Evolutionary conservation across 2,113 vertebrate species (phyloP).

Genomic region (Rynchops niger): DNA sequence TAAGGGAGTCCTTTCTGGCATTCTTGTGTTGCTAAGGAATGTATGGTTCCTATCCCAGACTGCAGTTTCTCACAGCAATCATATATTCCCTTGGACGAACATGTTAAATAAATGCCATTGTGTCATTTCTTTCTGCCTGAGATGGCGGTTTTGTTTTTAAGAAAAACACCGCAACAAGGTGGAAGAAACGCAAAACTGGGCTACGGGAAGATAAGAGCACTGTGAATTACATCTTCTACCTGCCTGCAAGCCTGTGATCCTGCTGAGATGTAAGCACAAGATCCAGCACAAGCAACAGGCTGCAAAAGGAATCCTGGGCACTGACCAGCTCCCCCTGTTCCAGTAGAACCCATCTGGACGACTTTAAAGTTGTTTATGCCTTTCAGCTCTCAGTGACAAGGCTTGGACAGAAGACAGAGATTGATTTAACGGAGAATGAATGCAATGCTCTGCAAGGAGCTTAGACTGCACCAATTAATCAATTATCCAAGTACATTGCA

Average conservation of each 20-base stretch:
- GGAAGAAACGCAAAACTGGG: not conserved
- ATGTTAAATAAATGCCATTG: constrained; percentile 59
- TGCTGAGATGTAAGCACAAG: not conserved
- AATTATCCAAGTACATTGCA: constrained; percentile 49
- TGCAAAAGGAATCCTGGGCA: not conserved
- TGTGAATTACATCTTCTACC: not conserved
- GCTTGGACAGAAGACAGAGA: constrained; percentile 30
- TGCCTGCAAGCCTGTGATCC: not conserved
- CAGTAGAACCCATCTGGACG: not conserved
- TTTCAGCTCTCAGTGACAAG: constrained; percentile 16
- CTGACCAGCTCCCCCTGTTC: not conserved
- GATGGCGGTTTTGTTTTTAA: constrained; percentile 26
- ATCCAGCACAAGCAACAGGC: not conserved
- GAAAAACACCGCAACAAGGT: not conserved
- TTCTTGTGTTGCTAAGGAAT: not conserved
- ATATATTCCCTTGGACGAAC: not conserved
- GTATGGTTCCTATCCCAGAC: not conserved
- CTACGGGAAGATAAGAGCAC: not conserved
- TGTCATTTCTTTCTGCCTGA: constrained; percentile 32
- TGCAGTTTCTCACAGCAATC: not conserved
- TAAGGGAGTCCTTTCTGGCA: not conserved
- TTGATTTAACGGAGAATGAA: constrained; percentile 36
- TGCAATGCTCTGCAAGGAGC: constrained; percentile 36
- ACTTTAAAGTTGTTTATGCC: constrained; percentile 6
- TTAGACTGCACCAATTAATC: constrained; percentile 58